These are phyloP conservation scores for Andrena cerasifolii DNA, from an alignment of 1,140 invertebrate genomes.

Conservation along the genomic window DNA sequence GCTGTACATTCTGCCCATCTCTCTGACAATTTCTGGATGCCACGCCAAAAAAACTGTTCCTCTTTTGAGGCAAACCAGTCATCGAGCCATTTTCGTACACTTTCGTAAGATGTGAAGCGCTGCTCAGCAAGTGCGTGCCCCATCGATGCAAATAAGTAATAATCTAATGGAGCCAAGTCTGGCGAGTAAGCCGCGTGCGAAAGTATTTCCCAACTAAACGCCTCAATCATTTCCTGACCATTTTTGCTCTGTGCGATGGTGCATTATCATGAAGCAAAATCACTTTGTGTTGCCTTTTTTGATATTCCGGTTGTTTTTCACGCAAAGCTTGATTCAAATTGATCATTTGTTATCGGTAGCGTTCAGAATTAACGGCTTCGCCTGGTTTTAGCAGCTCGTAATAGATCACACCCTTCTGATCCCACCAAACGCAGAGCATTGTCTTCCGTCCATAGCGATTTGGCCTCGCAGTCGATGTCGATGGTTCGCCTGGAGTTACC, in stretches of 20 bases:
- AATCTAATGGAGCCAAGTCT: not conserved
- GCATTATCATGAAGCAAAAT: not conserved
- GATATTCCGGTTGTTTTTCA: not conserved
- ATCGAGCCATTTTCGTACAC: not conserved
- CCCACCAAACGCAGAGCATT: not conserved
- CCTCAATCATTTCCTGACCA: not conserved
- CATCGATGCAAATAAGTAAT: not conserved
- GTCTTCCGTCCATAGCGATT: not conserved
- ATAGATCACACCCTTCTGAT: not conserved
- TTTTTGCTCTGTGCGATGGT: no score
- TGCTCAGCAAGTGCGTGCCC: no score
- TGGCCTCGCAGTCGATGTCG: conserved; percentile 20
- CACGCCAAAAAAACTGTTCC: not conserved
- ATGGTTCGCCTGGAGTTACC: not conserved
- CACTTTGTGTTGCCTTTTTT: not conserved
- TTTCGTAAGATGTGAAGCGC: no score
- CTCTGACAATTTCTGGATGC: not conserved
- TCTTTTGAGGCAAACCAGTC: not conserved
- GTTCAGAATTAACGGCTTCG: not conserved
- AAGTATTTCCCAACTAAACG: not conserved
- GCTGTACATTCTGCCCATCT: not conserved
- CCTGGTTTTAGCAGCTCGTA: not conserved
- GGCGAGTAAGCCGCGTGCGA: not conserved
- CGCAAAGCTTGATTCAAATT: not conserved
- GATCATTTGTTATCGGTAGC: not conserved